These are phyloP conservation scores for Apis florea DNA, from an alignment of 1,140 invertebrate species.

Conservation along the genomic window DNA sequence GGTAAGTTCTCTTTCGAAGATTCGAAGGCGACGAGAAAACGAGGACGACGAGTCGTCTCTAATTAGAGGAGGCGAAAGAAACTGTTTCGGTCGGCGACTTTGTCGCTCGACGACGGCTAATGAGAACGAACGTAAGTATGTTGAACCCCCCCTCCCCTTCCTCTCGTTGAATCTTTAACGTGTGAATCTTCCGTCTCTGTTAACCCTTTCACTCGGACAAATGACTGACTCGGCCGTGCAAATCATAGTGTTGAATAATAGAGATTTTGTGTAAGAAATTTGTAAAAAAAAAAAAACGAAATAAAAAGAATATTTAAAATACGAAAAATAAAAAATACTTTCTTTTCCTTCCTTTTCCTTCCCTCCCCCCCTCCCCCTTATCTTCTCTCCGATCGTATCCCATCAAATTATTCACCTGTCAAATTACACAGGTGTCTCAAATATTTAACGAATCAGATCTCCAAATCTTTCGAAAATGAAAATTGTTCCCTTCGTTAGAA, in stretches of 20 bases:
- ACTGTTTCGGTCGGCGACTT: background rate
- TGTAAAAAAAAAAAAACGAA: no score
- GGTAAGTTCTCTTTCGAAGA: slow-evolving; percentile 11
- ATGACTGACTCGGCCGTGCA: background rate
- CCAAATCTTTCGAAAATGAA: background rate
- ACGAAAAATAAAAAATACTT: no score
- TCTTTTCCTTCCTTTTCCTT: no score
- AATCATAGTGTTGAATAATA: background rate
- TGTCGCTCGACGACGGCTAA: background rate
- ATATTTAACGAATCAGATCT: background rate
- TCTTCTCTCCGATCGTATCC: no score
- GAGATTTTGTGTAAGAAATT: background rate
- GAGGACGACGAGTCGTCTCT: background rate
- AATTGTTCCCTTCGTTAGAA: background rate
- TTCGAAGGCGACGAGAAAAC: background rate
- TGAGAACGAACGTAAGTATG: slow-evolving; percentile 9
- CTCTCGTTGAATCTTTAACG: background rate
- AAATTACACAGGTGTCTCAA: background rate
- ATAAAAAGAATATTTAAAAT: no score
- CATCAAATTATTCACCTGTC: no score
- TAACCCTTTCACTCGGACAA: background rate
- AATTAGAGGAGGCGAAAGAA: slow-evolving; percentile 36
- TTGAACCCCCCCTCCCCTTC: no score
- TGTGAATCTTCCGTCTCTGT: background rate
- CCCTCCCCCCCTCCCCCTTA: no score